These are phyloP conservation scores for Eleginops maclovinus DNA, from an alignment of 2,113 vertebrate genomes.

Conservation along the genomic window DNA sequence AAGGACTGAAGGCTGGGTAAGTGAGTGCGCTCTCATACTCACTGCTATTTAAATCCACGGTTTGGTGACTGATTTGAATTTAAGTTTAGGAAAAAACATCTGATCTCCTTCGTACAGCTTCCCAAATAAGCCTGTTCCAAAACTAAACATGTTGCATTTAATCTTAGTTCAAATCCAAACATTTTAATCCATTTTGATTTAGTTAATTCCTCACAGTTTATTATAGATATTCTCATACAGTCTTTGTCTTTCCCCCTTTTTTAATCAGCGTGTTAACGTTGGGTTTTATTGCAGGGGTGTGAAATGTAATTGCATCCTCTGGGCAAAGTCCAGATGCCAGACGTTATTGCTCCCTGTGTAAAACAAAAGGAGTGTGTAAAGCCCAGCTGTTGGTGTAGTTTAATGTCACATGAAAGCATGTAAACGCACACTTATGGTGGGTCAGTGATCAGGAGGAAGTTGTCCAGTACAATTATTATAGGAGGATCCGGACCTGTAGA, in stretches of 20 bases:
- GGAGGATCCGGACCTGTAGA: slow-evolving; percentile 17
- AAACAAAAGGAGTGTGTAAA: slow-evolving; percentile 68
- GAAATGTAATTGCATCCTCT: slow-evolving; percentile 66
- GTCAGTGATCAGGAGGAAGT: slow-evolving; percentile 23
- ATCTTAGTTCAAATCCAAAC: background rate
- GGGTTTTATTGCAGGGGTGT: slow-evolving; percentile 69
- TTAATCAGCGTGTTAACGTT: slow-evolving; percentile 26
- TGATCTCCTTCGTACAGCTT: background rate
- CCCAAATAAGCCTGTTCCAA: background rate
- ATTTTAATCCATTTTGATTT: background rate
- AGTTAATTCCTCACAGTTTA: background rate
- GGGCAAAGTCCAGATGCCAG: slow-evolving; percentile 76
- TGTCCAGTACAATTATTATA: slow-evolving; percentile 4
- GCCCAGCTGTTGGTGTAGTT: slow-evolving; percentile 70
- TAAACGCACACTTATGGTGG: slow-evolving; percentile 13
- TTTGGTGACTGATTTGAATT: background rate
- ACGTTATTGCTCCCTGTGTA: slow-evolving; percentile 56
- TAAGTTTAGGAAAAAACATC: background rate
- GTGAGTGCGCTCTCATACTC: slow-evolving; percentile 38
- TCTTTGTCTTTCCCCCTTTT: background rate
- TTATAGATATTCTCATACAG: background rate
- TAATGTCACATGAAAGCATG: slow-evolving; percentile 31
- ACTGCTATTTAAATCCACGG: slow-evolving; percentile 12
- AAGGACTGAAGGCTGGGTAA: slow-evolving; percentile 64
- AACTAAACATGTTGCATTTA: background rate